Conservation (phyloP, 2,797 vertebrate species). For the Erithacus rubecula region DNA sequence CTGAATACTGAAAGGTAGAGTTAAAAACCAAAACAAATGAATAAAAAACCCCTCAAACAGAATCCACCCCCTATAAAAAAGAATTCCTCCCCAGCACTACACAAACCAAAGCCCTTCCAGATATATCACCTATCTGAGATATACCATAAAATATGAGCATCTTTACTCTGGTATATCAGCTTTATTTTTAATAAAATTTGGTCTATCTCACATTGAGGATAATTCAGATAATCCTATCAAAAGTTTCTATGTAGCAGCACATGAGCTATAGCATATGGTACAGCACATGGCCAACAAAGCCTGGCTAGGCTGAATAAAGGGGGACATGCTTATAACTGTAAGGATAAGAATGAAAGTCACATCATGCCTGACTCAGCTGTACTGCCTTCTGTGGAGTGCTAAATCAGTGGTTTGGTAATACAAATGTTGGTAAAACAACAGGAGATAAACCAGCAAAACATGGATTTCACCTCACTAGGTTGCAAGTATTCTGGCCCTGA, state of each 20-base stretch:
- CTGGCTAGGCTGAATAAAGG: neutral
- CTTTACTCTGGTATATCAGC: neutral
- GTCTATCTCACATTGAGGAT: neutral
- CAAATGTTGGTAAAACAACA: neutral
- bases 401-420: neutral
- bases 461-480: fast-evolving
- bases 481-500: neutral
- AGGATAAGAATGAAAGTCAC: neutral
- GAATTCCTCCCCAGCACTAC: neutral
- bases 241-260: neutral
- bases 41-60: neutral
- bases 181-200: conserved; percentile 36
- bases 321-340: neutral
- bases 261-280: neutral
- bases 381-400: neutral
- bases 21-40: neutral
- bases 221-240: neutral
- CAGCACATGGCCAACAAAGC: neutral
- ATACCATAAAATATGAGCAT: neutral
- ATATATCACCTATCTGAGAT: neutral
- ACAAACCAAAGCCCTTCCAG: neutral
- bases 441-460: neutral
- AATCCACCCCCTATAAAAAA: neutral
- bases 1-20: conserved; percentile 1
- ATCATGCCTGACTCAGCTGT: neutral